Evolutionary conservation across 2,113 vertebrate genomes (phyloP), one percentile per base, ranked within the genome.

Genomic region (Phyllostomus discolor): DNA sequence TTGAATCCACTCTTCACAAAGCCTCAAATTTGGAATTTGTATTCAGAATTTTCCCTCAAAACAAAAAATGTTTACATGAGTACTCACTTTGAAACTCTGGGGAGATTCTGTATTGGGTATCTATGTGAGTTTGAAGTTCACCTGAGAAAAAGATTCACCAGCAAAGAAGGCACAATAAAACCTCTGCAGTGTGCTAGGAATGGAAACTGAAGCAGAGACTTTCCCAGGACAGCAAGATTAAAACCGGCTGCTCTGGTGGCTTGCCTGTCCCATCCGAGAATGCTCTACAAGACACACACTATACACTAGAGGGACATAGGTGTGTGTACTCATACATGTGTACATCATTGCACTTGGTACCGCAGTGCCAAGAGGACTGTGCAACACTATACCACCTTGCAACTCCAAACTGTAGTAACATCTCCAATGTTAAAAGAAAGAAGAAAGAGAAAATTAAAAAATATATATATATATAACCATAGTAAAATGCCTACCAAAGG

Each of bases 1-100:
- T 73, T 10, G 66, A 43, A 43, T 19, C 16, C 10, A 35, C 54
- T 67, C 33, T 5, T 28, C 28, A 35, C 43, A 83, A 87, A 66
- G 12, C 16, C 50, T 31, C 54, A 52, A 28, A 67, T 83, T 57
- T 81, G 78, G 72, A 73, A 95, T 26, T 5, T 28, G 22, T 35
- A 50, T 80, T 83, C 54, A 86, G 88, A 84, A 95, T 87, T 80
- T 79, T 35, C n/a, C 43, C 43, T 84, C 67, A 33, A 91, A n/a
- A 83, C 43, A 28, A 52, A 52, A 43, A n/a, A n/a, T 54, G 57
- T 46, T 31, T 33, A 24, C n/a, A 26, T 43, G 24, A 5, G 15
- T 7, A 15, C 22, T 67, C n/a, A 24, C 43, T 72, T 16, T 66
- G 72, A 20, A 90, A 41, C 10, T 31, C 72, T 16, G 22, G 35